Conservation (phyloP, 2,888 invertebrate genomes). For the Leptinotarsa haldemani region DNA sequence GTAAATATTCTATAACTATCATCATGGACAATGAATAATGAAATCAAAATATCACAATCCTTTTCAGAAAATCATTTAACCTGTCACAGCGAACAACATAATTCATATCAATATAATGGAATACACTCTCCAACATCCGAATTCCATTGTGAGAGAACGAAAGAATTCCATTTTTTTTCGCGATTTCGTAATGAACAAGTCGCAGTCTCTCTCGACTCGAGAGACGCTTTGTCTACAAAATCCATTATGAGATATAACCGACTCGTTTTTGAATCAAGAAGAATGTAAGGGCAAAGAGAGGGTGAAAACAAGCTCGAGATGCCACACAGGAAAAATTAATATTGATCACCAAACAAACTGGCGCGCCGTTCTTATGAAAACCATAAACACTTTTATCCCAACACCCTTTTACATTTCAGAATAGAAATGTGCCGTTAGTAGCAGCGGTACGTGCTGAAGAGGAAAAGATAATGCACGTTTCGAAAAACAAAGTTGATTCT, state of each 20-base stretch:
- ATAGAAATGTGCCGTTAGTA: not conserved
- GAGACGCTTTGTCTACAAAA: constrained; percentile 1
- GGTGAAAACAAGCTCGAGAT: constrained; percentile 10
- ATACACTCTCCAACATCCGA: no score
- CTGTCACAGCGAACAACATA: not conserved
- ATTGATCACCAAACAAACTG: constrained; percentile 13
- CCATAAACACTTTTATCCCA: constrained; percentile 11
- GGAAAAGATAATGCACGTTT: no score
- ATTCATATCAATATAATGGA: not conserved
- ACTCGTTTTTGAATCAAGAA: not conserved
- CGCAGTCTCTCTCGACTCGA: not conserved
- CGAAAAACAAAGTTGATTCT: no score
- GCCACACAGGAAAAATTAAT: constrained; percentile 9
- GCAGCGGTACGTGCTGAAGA: not conserved
- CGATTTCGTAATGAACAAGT: not conserved
- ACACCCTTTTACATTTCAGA: not conserved
- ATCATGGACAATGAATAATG: no score
- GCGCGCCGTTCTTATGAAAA: constrained; percentile 1
- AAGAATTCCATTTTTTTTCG: not conserved
- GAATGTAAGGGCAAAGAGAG: not conserved
- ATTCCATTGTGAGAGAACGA: not conserved
- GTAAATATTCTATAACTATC: no score
- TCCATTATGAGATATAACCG: constrained; percentile 7
- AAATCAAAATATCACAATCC: no score
- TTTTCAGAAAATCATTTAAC: no score